Percentiles rank a stretch among this genome's conserved stretches.
phyloP scores from a whole-genome alignment of 2,888 invertebrate species.

The Eugnorisma glareosa region DNA sequence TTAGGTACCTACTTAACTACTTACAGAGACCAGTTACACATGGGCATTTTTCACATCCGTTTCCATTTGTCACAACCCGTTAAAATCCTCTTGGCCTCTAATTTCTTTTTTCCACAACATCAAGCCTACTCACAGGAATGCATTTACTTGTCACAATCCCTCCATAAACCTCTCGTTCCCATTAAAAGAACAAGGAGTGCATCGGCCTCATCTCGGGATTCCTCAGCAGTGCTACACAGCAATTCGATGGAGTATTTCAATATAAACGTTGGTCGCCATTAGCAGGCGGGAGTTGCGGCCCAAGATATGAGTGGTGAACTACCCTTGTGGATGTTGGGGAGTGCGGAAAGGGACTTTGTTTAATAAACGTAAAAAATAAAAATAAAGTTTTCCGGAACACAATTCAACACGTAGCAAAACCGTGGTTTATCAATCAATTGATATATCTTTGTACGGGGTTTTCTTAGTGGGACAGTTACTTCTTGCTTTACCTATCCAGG shows the following conservation, averaged over 20 bases:
- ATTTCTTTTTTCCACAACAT: conserved; percentile 11
- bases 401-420: no score
- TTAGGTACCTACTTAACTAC: no score
- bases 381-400: not conserved
- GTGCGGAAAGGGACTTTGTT: conserved; percentile 70
- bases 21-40: not conserved
- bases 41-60: not conserved
- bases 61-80: no score
- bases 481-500: not conserved
- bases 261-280: conserved; percentile 86
- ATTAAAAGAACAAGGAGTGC: conserved; percentile 71
- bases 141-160: conserved; percentile 55
- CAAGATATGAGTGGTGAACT: conserved; percentile 81
- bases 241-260: conserved; percentile 87
- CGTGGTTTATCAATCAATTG: not conserved
- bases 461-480: not conserved
- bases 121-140: conserved; percentile 51
- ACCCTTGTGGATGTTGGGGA: conserved; percentile 71
- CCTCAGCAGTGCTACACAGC: conserved; percentile 75
- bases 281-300: conserved; percentile 76
- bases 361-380: not conserved
- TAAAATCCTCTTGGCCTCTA: not conserved
- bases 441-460: not conserved
- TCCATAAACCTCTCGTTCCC: conserved; percentile 64
- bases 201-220: conserved; percentile 70